Evolutionary conservation across 2,113 vertebrate genomes (phyloP).

Genomic region (Malurus elegans): DNA sequence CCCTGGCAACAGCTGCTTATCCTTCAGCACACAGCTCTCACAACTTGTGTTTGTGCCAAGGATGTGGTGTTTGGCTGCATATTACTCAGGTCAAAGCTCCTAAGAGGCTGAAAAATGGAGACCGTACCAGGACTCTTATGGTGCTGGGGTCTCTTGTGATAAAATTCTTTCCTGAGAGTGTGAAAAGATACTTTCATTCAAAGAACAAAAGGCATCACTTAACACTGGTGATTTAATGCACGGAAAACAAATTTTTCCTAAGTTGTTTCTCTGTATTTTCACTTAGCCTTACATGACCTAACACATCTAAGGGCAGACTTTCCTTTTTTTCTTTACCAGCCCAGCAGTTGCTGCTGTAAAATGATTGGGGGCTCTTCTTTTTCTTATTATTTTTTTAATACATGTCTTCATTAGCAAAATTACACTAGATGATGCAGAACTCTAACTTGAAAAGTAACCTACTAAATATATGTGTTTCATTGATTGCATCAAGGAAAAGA

Average conservation of each 20-base stretch:
- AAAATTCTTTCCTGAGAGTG: neutral
- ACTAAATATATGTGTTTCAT: neutral
- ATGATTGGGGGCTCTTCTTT: fast-evolving
- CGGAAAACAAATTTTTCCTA: neutral
- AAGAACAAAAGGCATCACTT: neutral
- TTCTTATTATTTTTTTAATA: neutral
- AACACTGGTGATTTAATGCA: neutral
- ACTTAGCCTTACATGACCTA: neutral
- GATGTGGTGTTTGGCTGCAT: neutral
- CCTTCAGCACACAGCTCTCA: neutral
- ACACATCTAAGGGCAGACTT: neutral
- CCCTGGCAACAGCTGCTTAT: neutral
- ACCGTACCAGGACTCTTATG: neutral
- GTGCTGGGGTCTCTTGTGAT: neutral
- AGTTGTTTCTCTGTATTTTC: neutral
- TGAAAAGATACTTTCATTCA: neutral
- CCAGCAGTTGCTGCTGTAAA: neutral
- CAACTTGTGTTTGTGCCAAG: neutral
- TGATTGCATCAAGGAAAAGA: neutral
- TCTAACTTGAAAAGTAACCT: neutral
- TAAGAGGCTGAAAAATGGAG: neutral
- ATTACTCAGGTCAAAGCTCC: neutral
- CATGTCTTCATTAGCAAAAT: neutral
- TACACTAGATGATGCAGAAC: neutral
- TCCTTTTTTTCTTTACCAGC: neutral